Percentiles rank a stretch among this genome's conserved stretches.
These are phyloP conservation scores for Progne subis DNA, from an alignment of 2,113 vertebrate species.

Conservation along the genomic window DNA sequence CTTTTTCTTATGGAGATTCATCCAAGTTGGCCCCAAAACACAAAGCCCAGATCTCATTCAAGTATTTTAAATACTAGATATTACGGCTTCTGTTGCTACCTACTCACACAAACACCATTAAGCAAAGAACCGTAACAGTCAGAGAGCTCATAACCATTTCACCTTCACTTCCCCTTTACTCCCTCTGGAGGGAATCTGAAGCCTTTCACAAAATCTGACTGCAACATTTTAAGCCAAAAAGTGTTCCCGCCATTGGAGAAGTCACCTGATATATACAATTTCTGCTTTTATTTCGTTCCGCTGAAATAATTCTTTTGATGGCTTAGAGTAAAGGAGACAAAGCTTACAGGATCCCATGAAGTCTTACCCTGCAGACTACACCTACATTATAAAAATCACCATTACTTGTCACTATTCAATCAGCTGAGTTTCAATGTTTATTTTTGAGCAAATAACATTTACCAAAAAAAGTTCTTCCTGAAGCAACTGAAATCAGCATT, in stretches of 20 bases:
- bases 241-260: not conserved
- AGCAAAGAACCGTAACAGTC: not conserved
- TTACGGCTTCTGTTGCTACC: not conserved
- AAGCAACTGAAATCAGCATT: not conserved
- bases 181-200: not conserved
- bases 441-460: not conserved
- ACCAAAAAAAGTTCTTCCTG: not conserved
- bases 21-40: not conserved
- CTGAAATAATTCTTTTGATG: not conserved
- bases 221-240: not conserved
- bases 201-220: not conserved
- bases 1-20: not conserved
- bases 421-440: not conserved
- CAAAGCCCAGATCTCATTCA: not conserved
- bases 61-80: not conserved
- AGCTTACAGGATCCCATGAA: not conserved
- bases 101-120: not conserved
- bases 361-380: not conserved
- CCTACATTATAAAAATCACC: not conserved
- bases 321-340: not conserved
- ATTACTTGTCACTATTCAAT: not conserved
- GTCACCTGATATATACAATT: not conserved
- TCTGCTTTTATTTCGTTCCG: not conserved
- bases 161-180: constrained; percentile 19
- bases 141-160: not conserved